phyloP scores from a whole-genome alignment of 2,888 invertebrate genomes.

The Tenthredo livida region DNA sequence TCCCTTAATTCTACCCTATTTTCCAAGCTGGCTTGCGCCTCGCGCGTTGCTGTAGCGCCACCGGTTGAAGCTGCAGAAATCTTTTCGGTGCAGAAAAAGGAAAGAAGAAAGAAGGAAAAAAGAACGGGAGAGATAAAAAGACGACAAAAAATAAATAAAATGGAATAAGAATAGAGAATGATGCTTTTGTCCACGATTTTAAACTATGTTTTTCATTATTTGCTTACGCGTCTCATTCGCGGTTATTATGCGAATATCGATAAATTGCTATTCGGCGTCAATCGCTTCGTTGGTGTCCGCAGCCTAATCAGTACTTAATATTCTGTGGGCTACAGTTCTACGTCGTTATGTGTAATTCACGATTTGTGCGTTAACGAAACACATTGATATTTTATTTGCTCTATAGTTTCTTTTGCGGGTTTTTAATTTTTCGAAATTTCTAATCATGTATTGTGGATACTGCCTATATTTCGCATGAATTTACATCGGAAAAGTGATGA shows the following conservation, averaged over 20 bases:
- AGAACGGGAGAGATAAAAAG: too few species aligned
- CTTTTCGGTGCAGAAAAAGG: neutral
- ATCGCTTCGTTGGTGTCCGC: slow-evolving; percentile 41
- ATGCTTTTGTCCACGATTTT: neutral
- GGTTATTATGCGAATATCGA: neutral
- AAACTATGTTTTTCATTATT: neutral
- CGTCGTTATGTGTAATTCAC: neutral
- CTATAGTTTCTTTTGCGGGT: neutral
- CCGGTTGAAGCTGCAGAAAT: neutral
- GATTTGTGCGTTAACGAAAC: neutral
- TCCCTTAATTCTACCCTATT: neutral
- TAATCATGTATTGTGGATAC: neutral
- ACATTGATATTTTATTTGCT: neutral
- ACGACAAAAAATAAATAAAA: neutral
- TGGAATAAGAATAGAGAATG: neutral
- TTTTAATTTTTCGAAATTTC: neutral
- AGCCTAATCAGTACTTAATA: slow-evolving; percentile 26
- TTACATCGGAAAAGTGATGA: too few species aligned
- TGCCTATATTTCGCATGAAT: too few species aligned
- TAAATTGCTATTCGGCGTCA: slow-evolving; percentile 28
- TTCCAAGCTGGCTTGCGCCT: neutral
- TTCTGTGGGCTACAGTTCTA: neutral
- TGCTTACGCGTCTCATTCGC: neutral
- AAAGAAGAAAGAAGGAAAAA: neutral
- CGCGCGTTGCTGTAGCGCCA: neutral